Evolutionary conservation across 2,113 vertebrate genomes (phyloP), one percentile per base, ranked within the genome.

Genomic region (Martes martes): DNA sequence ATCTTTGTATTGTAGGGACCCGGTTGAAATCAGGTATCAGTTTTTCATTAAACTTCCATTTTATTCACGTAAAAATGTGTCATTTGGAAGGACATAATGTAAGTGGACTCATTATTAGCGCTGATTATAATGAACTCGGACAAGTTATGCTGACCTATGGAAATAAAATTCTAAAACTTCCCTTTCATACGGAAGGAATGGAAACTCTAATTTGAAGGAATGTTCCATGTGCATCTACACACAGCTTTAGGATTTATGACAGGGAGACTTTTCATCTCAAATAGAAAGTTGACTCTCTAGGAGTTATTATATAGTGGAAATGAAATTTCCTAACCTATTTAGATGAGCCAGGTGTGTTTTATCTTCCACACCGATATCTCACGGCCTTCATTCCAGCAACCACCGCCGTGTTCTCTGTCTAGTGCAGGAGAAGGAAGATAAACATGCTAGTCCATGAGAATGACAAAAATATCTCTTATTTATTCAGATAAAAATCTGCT

Each of bases 291-390:
- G 90, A 84, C 96, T 95, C 95, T 96, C 69, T 80, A 76, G 63
- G 97, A 95, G 96, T 96, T 92, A 97, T 97, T 90, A 96, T 83
- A 88, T 26, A 55, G 95, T 89, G 93, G 95, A 94, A 98, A 97
- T 96, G 97, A 94, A 96, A 97, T 97, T 97, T 97, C 83, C 96
- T 83, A 97, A 95, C 91, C 90, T 96, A 94, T 97, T 96, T 96
- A 91, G 94, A 93, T 67, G 92, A 92, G 92, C 47, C 31, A 84
- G 76, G 92, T 61, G 11, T 6, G 19, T 80, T 84, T 73, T 97
- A 95, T 95, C 94, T 96, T 87, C 84, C 92, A 94, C 36, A 55
- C 79, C 33, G 92, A 42, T 94, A 95, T 85, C 95, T 84, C 50
- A 26, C 52, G 65, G 59, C 81, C 87, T 96, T 95, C 97, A 96